Base-by-base conservation (phyloP, 2,888 invertebrate genomes). In the Celastrina argiolus region DNA sequence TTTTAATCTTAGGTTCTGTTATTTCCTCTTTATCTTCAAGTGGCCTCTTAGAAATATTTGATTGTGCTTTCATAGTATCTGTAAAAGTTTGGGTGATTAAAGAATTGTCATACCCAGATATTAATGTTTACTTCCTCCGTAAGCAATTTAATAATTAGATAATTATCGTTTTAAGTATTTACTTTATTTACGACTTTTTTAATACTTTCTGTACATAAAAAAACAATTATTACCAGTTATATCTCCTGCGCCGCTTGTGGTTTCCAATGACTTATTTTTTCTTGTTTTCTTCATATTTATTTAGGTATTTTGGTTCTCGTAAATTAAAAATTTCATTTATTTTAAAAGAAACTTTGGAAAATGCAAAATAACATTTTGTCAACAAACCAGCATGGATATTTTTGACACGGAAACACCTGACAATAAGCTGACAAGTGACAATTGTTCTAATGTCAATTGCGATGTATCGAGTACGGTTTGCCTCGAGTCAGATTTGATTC, bases 11-110 rank as follows among this genome's bases (percentile, higher is more conserved):
- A 56, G 68, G 42, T 56, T 65, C 66, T 42, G 45, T 28, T 56
- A 51, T 68, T 22, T 61, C 65, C 58, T 68, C 67, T 39, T 41
- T 41, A n/a, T 31, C 36, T 36, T 83, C 80, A 67, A 74, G 73
- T 69, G 81, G 77, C 65, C 87, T 81, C 76, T 87, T 87, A 34
- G 78, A 78, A 4, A 70, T 64, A 69, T 76, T 77, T 41, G 16
- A n/a, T 31, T 14, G 56, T 4, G 67, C 67, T 34, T 45, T 18
- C 18, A 41, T 45, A 34, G 10, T 28, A 28, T 67, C 65, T 64
- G 39, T 2, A 66, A 16, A 56, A 5, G 26, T 63, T 34, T 22
- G 2, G 8, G 1, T 36, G 5, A 16, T 34, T 16, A 12, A 12
- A 12, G 16, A 39, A 6, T 18, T 18, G 10, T 18, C 5, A 45